phyloP scores from a whole-genome alignment of 2,113 vertebrate species.

The Pseudopodoces humilis region DNA sequence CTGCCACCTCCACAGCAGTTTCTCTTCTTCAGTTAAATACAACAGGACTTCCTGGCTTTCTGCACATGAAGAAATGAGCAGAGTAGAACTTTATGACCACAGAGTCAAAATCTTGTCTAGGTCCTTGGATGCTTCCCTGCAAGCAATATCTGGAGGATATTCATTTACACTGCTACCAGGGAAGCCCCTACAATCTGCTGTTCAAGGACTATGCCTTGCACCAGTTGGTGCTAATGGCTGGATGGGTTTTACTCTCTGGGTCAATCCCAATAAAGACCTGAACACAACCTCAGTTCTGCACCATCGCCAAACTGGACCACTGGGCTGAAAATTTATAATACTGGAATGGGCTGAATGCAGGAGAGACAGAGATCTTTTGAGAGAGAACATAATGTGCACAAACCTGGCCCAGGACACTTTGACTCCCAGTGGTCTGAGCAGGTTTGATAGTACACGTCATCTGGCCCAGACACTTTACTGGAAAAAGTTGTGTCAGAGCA shows the following conservation, averaged over 20 bases:
- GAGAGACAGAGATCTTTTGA: neutral
- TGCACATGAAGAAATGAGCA: neutral
- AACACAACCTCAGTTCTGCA: neutral
- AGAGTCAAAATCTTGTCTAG: neutral
- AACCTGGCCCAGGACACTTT: neutral
- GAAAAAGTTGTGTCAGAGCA: neutral
- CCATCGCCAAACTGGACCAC: neutral
- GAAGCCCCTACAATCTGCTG: neutral
- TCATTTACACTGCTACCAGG: neutral
- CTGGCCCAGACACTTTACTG: neutral
- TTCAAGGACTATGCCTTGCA: neutral
- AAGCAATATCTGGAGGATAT: neutral
- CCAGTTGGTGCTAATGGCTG: accelerated
- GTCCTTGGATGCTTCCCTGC: neutral
- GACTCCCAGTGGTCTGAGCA: neutral
- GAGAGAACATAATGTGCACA: neutral
- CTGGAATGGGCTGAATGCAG: neutral
- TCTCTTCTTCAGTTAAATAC: neutral
- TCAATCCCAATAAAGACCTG: neutral
- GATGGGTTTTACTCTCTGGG: neutral
- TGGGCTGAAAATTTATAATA: neutral
- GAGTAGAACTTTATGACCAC: neutral
- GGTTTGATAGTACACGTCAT: neutral
- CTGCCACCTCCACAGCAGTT: neutral
- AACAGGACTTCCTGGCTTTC: neutral